Base-by-base conservation (phyloP, 2,888 invertebrate genomes). In the Coremacera marginata region DNA sequence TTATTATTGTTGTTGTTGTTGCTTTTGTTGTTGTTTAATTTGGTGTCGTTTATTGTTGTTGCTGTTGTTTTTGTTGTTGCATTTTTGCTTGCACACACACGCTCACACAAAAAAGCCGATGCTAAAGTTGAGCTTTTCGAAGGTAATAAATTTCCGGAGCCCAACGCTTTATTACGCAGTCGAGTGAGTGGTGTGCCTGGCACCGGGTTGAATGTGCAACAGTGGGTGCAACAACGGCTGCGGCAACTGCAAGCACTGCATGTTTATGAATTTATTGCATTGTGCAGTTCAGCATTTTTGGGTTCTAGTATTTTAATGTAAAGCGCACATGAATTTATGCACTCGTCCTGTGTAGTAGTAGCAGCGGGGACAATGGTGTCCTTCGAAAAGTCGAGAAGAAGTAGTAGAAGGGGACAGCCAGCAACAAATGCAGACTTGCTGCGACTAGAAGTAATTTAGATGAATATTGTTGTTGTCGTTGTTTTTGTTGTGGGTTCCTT, bases 261-360 rank as follows among this genome's bases (percentile, higher is more conserved):
- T 82, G 84, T 83, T 84, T 85, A 85, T 85, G 85, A 85, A 85
- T 85, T 85, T 84, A 82, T 82, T 82, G 83, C 79, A 82, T 79
- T 82, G 80, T 77, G 72, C 74, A 78, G 77, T 76, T 49, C 81
- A 80, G 80, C 74, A 82, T 82, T 86, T 86, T 84, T 83, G 82
- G 81, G 83, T 85, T 2, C 44, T 44, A 44, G 44, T 44, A 83
- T 84, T 85, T 86, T 84, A 82, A 82, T 82, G 82, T 78, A 81
- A 83, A 75, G 75, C 80, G 78, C 77, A 77, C 79, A 77, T 77
- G 80, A 85, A 85, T 85, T 85, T 86, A 85, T 85, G 85, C 82
- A 82, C 85, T 82, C 78, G 65, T 73, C 60, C 74, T 70, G 70
- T 67, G 34, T 49, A 37, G 27, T 31, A 25, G 34, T 19, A 16